A percentile compares a stretch with the other conserved stretches of the same genome.
Conservation (phyloP, 2,113 vertebrate species). For the Phyllopteryx taeniolatus region DNA sequence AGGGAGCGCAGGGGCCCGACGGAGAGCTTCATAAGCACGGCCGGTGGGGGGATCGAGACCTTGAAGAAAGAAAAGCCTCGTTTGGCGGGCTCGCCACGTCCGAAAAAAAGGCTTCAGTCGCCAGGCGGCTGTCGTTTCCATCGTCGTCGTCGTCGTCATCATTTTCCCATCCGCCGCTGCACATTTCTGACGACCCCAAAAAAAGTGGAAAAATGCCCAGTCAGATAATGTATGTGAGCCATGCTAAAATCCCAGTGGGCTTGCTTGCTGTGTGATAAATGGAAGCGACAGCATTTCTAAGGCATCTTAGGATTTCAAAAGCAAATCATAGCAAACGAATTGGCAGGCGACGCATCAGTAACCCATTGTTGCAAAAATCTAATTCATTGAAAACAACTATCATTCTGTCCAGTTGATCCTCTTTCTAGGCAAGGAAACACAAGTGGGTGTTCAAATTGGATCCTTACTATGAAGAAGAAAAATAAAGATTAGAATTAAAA, state of each 20-base stretch:
- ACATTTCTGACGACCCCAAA: background rate
- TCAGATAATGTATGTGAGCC: background rate
- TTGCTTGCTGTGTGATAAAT: background rate
- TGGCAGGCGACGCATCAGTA: background rate
- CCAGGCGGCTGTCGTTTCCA: background rate
- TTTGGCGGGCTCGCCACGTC: background rate
- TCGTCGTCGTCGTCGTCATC: conserved; percentile 6
- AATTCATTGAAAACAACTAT: background rate
- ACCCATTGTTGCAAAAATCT: background rate
- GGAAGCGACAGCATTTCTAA: background rate
- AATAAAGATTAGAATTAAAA: background rate
- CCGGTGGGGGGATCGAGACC: background rate
- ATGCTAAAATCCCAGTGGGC: background rate
- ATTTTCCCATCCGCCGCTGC: background rate
- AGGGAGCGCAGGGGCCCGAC: background rate
- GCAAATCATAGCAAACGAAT: background rate
- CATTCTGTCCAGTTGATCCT: background rate
- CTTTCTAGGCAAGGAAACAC: background rate
- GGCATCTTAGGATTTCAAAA: background rate
- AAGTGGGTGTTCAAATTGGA: background rate
- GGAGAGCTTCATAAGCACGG: background rate
- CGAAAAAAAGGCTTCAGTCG: background rate
- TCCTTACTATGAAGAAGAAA: background rate
- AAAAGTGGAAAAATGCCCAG: background rate
- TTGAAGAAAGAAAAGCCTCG: background rate